Evolutionary conservation across 2,888 invertebrate genomes (phyloP), one percentile per base, ranked within the genome.

Genomic region (Lasiommata megera): DNA sequence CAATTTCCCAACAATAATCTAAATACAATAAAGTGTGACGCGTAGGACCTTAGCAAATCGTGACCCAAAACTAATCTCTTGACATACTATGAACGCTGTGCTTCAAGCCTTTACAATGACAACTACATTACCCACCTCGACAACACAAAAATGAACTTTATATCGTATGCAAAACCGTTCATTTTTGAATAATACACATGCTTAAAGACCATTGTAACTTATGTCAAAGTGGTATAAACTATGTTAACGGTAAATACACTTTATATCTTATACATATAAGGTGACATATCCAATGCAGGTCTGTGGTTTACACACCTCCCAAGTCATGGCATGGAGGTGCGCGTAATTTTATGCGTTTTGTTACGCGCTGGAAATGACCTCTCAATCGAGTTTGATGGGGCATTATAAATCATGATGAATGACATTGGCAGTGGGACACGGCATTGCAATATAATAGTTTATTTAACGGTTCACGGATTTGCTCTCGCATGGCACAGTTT

Each of bases 1-100:
- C 44, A 41, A 34, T 63, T 59, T 55, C 59, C 46, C 63, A 62
- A 63, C 56, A 46, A 59, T 52, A 58, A 63, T 63, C 47, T 64
- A 61, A 62, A 67, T 66, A 67, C 63, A 65, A 62, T 61, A 55
- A 56, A 43, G 44, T 44, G 44, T 64, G 66, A 67, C 64, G 64
- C 65, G 61, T 61, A 52, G 36, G 50, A 51, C 40, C 60, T 60
- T 51, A 62, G 56, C 58, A 56, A 64, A 63, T 58, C 47, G 54
- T 62, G 65, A 63, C 63, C 65, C 48, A 62, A 59, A 60, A 58
- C 38, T 40, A 38, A 44, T 54, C 59, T 53, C 62, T 64, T 29
- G 58, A 58, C 56, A 50, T 17, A 59, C 17, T 34, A 37, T 6
- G 40, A 16, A 41, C 52, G 41, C 31, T 41, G 40, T 40, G 41